Percentiles rank a stretch among this genome's conserved stretches.
phyloP scores from a whole-genome alignment of 2,797 vertebrate species.

The Philypnodon macrostomus region DNA sequence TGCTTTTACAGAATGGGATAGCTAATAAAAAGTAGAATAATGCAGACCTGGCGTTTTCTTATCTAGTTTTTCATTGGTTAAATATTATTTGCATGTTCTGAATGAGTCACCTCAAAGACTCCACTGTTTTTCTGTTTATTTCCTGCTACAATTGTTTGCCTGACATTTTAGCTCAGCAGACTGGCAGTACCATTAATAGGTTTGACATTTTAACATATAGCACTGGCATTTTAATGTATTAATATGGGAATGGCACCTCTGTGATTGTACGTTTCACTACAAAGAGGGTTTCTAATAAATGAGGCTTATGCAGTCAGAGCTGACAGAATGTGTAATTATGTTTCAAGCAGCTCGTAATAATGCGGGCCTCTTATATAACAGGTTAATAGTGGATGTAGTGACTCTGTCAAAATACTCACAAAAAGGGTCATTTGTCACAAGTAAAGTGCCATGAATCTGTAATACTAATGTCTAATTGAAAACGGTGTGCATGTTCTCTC shows the following conservation, averaged over 20 bases:
- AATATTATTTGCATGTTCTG: slow-evolving; percentile 34
- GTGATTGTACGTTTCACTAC: slow-evolving; percentile 52
- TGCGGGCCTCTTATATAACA: slow-evolving; percentile 34
- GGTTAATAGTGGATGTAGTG: slow-evolving; percentile 52
- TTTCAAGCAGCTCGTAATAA: slow-evolving; percentile 47
- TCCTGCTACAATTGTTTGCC: slow-evolving; percentile 48
- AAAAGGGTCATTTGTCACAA: slow-evolving; percentile 17
- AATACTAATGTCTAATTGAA: no score
- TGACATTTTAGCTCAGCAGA: slow-evolving; percentile 70
- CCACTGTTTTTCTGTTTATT: slow-evolving; percentile 23
- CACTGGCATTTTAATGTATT: slow-evolving; percentile 73
- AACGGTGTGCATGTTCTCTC: no score
- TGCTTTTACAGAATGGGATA: no score
- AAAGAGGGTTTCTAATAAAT: slow-evolving; percentile 51
- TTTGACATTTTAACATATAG: slow-evolving; percentile 76
- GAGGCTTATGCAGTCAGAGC: slow-evolving; percentile 37
- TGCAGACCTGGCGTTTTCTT: no score
- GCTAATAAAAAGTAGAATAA: no score
- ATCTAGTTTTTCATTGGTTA: neutral
- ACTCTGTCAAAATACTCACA: slow-evolving; percentile 29
- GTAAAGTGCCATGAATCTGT: slow-evolving; percentile 8
- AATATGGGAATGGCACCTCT: slow-evolving; percentile 58
- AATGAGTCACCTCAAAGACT: slow-evolving; percentile 21
- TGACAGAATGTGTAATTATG: slow-evolving; percentile 42
- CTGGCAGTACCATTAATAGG: slow-evolving; percentile 71